A percentile compares a stretch with the other conserved stretches of the same genome.
phyloP scores from a whole-genome alignment of 2,113 vertebrate species.

The Passerina amoena region DNA sequence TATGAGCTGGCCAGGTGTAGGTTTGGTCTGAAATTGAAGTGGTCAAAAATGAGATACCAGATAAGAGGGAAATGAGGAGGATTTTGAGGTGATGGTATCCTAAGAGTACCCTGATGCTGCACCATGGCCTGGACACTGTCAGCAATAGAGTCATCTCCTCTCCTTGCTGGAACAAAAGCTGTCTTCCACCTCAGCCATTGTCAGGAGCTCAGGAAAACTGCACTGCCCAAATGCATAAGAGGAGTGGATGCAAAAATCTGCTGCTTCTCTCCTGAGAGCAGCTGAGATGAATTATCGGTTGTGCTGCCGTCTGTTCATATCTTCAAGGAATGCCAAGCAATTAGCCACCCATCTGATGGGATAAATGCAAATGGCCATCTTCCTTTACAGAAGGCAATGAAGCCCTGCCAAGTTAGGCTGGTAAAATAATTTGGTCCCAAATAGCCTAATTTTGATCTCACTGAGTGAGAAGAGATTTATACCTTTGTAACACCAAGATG shows the following conservation, averaged over 20 bases:
- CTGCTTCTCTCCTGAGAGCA: neutral
- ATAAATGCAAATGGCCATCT: neutral
- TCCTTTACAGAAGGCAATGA: neutral
- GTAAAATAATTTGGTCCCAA: neutral
- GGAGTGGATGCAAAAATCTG: neutral
- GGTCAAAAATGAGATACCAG: neutral
- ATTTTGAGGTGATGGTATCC: neutral
- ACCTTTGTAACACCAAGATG: neutral
- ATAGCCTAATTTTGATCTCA: neutral
- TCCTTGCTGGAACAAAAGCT: neutral
- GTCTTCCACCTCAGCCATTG: rapidly evolving
- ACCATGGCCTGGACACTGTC: neutral
- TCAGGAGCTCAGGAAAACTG: neutral
- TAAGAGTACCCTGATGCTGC: neutral
- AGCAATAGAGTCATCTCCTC: neutral
- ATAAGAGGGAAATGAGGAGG: neutral
- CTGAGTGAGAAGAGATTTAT: neutral
- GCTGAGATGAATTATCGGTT: neutral
- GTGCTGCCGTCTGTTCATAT: neutral
- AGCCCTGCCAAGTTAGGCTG: neutral
- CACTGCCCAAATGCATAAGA: rapidly evolving
- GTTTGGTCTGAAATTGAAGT: neutral
- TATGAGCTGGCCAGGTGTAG: neutral
- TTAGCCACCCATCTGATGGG: conserved; percentile 23
- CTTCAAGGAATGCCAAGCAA: conserved; percentile 41